Evolutionary conservation across 2,797 vertebrate species (phyloP), one percentile per base, ranked within the genome.

Genomic region (Dermochelys coriacea): DNA sequence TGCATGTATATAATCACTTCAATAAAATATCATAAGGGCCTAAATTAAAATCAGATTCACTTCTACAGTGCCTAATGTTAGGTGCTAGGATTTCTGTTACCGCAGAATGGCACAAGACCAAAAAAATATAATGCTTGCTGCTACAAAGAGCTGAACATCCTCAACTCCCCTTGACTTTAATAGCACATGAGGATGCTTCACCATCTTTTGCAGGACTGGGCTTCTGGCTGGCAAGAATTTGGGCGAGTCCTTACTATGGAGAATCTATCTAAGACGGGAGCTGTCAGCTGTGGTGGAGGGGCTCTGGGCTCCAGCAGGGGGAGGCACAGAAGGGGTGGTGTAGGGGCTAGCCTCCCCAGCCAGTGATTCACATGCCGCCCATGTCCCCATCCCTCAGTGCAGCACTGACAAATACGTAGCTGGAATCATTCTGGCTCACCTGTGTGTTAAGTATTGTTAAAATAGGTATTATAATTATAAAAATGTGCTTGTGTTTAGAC

Each of bases 41-140:
- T 27, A 91, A 86, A 91, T 87, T 86, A 91, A 23, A 31, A 84
- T 86, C 59, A 90, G 68, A 84, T 82, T 90, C 75, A 79, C 94
- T 59, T 45, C n/a, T 90, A 5, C 27, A 87, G 31, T 31, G 6
- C 37, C 85, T 88, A 52, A 78, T 18, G 18, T 14, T 74, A 12
- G 64, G 54, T 90, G 49, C 23, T 84, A 45, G 5, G 31, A 64
- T 79, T 7, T 34, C 87, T 54, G 64, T 64, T 16, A 59, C 3
- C 3, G 6, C 6, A 47, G 25, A 84, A 34, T 41, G 87, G 29
- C 84, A 80, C 29, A 93, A 78, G 29, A 4, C 1, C 45, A n/a
- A 7, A 6, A 85, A 79, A 34, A 80, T 82, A 64, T 29, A 75
- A 3, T 1, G 27, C 11, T 1, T 64, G 71, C 50, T 80, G 9